Percentiles rank a stretch among this genome's conserved stretches.
These are phyloP conservation scores for Chlamydotis undulata DNA, from an alignment of 2,113 vertebrate species.

Conservation along the genomic window DNA sequence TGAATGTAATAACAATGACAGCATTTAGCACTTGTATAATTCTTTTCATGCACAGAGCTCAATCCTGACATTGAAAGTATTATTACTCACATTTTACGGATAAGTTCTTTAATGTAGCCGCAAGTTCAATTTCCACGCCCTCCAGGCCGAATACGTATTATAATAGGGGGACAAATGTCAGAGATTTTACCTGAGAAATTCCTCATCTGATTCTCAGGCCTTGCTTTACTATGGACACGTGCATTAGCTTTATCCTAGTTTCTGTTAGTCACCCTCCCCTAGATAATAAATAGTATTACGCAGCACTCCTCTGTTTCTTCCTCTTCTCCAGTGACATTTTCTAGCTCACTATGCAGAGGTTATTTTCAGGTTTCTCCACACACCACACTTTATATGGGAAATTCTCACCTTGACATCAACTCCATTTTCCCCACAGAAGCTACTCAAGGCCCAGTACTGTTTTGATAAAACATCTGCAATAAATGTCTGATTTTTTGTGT, in stretches of 20 bases:
- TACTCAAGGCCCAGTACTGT: background rate
- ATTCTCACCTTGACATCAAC: background rate
- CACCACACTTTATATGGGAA: background rate
- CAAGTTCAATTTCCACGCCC: background rate
- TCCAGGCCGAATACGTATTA: background rate
- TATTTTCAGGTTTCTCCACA: background rate
- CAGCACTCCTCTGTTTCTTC: background rate
- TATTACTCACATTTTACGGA: background rate
- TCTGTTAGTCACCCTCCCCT: background rate
- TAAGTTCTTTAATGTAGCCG: background rate
- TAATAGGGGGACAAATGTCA: background rate
- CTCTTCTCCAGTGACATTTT: background rate
- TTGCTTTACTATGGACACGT: background rate
- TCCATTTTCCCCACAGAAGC: background rate
- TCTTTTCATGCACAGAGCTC: slow-evolving; percentile 1
- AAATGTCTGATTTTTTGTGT: background rate
- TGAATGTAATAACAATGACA: slow-evolving; percentile 20
- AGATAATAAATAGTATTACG: background rate
- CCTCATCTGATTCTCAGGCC: background rate
- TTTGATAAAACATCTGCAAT: background rate
- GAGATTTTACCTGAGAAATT: background rate
- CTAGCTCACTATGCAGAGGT: background rate
- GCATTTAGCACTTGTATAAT: background rate
- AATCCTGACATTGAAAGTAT: background rate
- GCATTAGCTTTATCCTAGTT: background rate